Conservation (phyloP, 1,140 invertebrate genomes). For the Heliothis subflexa region DNA sequence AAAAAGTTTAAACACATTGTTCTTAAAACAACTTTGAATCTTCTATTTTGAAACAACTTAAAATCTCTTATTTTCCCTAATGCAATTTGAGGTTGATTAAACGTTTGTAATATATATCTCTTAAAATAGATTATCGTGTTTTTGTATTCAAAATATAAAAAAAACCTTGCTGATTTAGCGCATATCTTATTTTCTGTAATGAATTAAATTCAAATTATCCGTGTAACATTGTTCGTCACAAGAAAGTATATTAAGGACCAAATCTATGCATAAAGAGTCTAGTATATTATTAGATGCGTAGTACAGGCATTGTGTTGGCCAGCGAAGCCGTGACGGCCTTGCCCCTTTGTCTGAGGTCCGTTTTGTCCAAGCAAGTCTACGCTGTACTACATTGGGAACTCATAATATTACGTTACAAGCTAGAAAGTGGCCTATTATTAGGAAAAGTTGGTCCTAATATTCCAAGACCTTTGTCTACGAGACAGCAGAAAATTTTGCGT, state of each 20-base stretch:
- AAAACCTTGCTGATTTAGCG: too few relatives aligned
- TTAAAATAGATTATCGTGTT: too few relatives aligned
- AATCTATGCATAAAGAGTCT: neutral
- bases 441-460: neutral
- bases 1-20: neutral
- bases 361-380: slow-evolving; percentile 42
- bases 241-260: too few relatives aligned
- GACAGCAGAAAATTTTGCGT: neutral
- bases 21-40: too few relatives aligned
- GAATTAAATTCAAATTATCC: too few relatives aligned
- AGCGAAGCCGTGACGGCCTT: slow-evolving; percentile 66
- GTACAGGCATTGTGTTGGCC: slow-evolving; percentile 52
- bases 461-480: neutral
- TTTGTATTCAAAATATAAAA: too few relatives aligned
- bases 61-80: too few relatives aligned
- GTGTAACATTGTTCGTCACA: too few relatives aligned
- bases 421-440: neutral
- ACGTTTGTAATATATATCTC: too few relatives aligned
- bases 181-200: too few relatives aligned
- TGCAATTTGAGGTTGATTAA: too few relatives aligned
- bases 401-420: slow-evolving; percentile 4
- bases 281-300: neutral
- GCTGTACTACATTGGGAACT: neutral
- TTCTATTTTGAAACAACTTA: too few relatives aligned
- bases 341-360: slow-evolving; percentile 61